Percentiles rank a stretch among this genome's conserved stretches.
Evolutionary conservation across 2,888 invertebrate species (phyloP).

Genomic region (Acronicta leporina): DNA sequence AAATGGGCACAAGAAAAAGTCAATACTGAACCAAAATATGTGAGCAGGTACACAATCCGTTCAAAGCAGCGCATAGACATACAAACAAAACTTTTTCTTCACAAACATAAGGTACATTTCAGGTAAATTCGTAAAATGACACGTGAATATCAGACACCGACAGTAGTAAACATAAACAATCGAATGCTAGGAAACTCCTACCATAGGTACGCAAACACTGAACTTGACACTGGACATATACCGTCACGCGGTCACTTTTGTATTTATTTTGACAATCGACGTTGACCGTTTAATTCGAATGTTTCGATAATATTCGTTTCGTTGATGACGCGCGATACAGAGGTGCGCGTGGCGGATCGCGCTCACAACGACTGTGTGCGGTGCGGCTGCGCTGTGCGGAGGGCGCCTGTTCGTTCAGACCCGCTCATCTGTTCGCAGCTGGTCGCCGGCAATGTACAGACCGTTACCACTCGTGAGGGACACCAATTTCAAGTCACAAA

Average conservation of each 20-base stretch:
- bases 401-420: conserved; percentile 60
- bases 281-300: conserved; percentile 74
- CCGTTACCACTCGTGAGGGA: conserved; percentile 75
- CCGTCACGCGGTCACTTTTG: conserved; percentile 70
- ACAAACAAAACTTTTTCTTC: conserved; percentile 34
- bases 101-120: conserved; percentile 54
- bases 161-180: conserved; percentile 67
- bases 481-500: conserved; percentile 65
- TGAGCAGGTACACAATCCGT: conserved; percentile 29
- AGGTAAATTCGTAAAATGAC: conserved; percentile 55
- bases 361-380: conserved; percentile 75
- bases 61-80: conserved; percentile 26
- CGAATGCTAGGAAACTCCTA: conserved; percentile 49
- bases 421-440: conserved; percentile 79
- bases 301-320: conserved; percentile 70
- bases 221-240: conserved; percentile 71
- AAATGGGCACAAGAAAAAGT: conserved; percentile 4
- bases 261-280: conserved; percentile 62
- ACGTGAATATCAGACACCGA: conserved; percentile 65
- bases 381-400: conserved; percentile 64
- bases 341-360: conserved; percentile 84
- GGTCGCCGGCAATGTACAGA: conserved; percentile 63
- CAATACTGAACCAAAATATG: conserved; percentile 16
- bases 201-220: conserved; percentile 67
- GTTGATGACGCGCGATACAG: conserved; percentile 57